Evolutionary conservation across 2,797 vertebrate species (phyloP).

Genomic region (Catostomus latipinnis): DNA sequence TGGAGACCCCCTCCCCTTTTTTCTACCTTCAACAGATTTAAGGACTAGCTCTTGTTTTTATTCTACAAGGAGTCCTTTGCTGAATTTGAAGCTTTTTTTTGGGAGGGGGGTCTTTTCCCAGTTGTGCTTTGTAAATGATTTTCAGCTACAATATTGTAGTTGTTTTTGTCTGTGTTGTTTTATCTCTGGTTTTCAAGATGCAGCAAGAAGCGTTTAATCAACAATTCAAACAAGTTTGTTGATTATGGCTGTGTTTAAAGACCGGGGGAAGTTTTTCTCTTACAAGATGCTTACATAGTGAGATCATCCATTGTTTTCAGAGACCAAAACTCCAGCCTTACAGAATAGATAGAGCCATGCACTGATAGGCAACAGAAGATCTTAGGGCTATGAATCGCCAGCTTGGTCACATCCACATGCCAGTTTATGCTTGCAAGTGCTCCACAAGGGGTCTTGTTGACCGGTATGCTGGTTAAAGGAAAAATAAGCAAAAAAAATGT

Average conservation of each 20-base stretch:
- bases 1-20: constrained; percentile 57
- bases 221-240: constrained; percentile 61
- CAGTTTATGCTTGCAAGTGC: background rate
- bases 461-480: background rate
- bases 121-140: constrained; percentile 55
- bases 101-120: constrained; percentile 35
- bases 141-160: constrained; percentile 59
- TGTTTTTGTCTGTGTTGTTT: constrained; percentile 45
- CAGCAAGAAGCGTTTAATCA: constrained; percentile 35
- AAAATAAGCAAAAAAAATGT: background rate
- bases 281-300: constrained; percentile 65
- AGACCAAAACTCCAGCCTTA: constrained; percentile 61
- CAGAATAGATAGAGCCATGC: constrained; percentile 18
- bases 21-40: constrained; percentile 66
- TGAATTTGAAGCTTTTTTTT: constrained; percentile 39
- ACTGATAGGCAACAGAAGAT: background rate
- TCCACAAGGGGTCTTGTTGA: background rate
- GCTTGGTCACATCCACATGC: constrained; percentile 4
- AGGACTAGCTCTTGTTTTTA: constrained; percentile 60
- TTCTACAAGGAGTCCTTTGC: constrained; percentile 62
- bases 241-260: constrained; percentile 70
- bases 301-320: constrained; percentile 73
- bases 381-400: background rate
- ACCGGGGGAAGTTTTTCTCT: constrained; percentile 67
- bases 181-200: constrained; percentile 73